Base-by-base conservation (phyloP, 2,797 vertebrate genomes). In the Hozukius guyotensis region DNA sequence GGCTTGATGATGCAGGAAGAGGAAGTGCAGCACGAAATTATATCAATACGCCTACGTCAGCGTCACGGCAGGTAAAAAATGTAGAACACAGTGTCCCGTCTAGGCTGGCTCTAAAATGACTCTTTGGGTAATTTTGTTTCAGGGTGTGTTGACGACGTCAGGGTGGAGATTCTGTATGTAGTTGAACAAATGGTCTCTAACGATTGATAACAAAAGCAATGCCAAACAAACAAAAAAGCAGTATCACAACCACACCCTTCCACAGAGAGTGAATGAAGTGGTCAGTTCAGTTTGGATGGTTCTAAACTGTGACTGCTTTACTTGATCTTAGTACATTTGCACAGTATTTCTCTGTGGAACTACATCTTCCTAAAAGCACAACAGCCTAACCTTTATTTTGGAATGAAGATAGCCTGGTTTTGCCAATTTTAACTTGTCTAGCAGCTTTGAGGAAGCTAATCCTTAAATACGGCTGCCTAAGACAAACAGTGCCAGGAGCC, bases 381-480 rank as follows among this genome's bases (percentile, higher is more conserved):
- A 12, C 31, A 52, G 25, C 34, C 55, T 12, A 25, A 11, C 24
- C 49, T 83, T 72, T 34, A 52, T 71, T 57, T 42, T 63, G 34
- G 6, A 61, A 42, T 55, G 66, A 77, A 80, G 4, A 83, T 62
- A 85, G 72, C 42, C 64, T 46, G 75, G 61, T 85, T 80, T 62
- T 81, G 22, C 87, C 84, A 84, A 74, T 87, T 89, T 83, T 81
- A 90, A 88, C 84, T 74, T 1, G 56, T 82, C 66, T 20, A 84
- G 86, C 87, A 64, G 83, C 89, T 87, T 87, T 83, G 60, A 75
- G 32, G 14, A 69, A n/a, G 75, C 10, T 89, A 88, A 93, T 92
- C 89, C 80, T 57, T 75, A 20, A 76, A 75, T 38, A 80, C 73
- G 29, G 68, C 8, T 29, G 55, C 31, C 53, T 22, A 31, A 77